Evolutionary conservation across 1,140 invertebrate genomes (phyloP).

Genomic region (Oscheius sp.): DNA sequence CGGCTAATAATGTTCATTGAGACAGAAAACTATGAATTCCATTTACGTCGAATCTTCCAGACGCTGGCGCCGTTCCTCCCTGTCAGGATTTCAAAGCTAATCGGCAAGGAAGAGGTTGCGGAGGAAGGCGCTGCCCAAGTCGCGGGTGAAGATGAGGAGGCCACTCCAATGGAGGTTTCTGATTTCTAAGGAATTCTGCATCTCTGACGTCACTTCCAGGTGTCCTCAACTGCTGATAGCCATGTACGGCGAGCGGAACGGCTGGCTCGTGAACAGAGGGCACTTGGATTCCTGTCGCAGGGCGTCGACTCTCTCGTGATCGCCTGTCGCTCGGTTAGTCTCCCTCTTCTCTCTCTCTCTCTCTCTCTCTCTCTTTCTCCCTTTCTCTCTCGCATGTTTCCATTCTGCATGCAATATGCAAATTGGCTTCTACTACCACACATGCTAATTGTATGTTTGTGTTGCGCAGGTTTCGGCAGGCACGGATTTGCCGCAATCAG

Average conservation of each 20-base stretch:
- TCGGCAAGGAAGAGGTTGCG: background rate
- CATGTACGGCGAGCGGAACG: background rate
- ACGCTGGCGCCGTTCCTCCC: conserved; percentile 13
- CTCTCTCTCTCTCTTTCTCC: background rate
- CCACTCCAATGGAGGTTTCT: background rate
- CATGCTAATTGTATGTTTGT: conserved; percentile 10
- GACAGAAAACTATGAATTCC: background rate
- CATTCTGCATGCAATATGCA: background rate
- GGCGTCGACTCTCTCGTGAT: conserved; percentile 1
- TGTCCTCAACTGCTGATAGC: background rate
- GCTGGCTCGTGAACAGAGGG: background rate
- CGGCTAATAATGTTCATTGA: background rate
- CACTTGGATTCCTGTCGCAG: background rate
- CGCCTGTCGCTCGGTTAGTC: background rate
- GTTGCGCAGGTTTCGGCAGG: too few relatives aligned
- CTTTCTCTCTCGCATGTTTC: background rate
- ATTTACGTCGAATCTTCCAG: background rate
- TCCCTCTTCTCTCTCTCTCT: background rate
- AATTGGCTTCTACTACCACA: too few relatives aligned
- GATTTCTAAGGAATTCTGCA: background rate
- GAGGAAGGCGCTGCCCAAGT: background rate
- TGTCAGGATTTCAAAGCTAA: conserved; percentile 5
- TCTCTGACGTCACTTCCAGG: background rate
- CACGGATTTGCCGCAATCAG: too few relatives aligned
- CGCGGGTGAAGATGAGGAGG: background rate